phyloP scores from a whole-genome alignment of 1,140 invertebrate genomes.

The Solenopsis fugax region DNA sequence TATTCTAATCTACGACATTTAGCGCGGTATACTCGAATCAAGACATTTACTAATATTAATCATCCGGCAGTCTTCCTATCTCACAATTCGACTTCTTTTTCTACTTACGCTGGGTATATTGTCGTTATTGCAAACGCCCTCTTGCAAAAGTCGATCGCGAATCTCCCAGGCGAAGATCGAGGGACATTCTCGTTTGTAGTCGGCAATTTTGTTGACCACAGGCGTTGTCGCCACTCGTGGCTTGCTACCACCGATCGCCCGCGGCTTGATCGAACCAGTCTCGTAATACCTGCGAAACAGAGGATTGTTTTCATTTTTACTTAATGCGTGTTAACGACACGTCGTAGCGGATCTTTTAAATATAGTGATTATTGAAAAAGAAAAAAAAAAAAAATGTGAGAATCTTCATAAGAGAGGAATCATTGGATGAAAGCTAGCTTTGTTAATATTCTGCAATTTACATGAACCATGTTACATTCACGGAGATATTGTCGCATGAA shows the following conservation, averaged over 20 bases:
- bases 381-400: constrained; percentile 21
- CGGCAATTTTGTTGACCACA: constrained; percentile 97
- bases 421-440: constrained; percentile 31
- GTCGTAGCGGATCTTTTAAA: constrained; percentile 7
- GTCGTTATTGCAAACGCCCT: constrained; percentile 99
- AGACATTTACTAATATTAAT: not conserved
- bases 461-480: not conserved
- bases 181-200: constrained; percentile 98
- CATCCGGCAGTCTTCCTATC: not conserved
- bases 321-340: not conserved
- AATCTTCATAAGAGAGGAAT: not conserved
- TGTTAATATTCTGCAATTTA: constrained; percentile 20
- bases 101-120: constrained; percentile 99
- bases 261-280: constrained; percentile 98
- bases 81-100: not conserved
- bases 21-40: not conserved
- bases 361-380: constrained; percentile 23
- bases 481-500: not conserved
- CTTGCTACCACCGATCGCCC: constrained; percentile 98
- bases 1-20: not conserved
- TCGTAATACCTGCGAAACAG: constrained; percentile 95
- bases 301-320: constrained; percentile 4
- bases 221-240: constrained; percentile 98
- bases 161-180: constrained; percentile 99
- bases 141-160: constrained; percentile 96